Percentiles rank a stretch among this genome's conserved stretches.
phyloP scores from a whole-genome alignment of 2,888 invertebrate species.

The Aphidius colemani region DNA sequence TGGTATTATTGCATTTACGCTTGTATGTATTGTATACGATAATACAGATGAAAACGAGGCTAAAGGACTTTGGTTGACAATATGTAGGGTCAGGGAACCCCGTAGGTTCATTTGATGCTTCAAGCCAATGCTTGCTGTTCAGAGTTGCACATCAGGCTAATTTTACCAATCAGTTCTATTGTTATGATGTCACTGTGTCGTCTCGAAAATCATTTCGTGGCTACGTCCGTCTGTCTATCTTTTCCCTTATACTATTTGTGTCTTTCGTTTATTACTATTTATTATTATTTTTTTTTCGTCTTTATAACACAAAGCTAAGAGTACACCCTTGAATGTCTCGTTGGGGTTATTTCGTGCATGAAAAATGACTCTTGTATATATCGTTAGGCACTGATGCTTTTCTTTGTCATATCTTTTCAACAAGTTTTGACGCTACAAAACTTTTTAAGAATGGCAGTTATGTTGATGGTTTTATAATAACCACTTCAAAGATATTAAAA shows the following conservation, averaged over 20 bases:
- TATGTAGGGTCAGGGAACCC: slow-evolving; percentile 13
- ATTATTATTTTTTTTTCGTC: too few relatives aligned
- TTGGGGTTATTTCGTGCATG: too few relatives aligned
- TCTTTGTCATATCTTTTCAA: background rate
- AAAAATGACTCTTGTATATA: slow-evolving; percentile 2
- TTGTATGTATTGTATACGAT: slow-evolving; percentile 15
- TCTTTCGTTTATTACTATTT: slow-evolving; percentile 1
- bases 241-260: background rate
- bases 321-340: background rate
- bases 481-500: too few relatives aligned
- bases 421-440: background rate
- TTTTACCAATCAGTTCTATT: slow-evolving; percentile 48
- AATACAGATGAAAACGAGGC: slow-evolving; percentile 15
- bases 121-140: slow-evolving; percentile 34
- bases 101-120: slow-evolving; percentile 13
- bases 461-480: too few relatives aligned
- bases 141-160: slow-evolving; percentile 37
- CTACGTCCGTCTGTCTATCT: slow-evolving; percentile 26
- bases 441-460: too few relatives aligned
- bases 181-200: slow-evolving; percentile 39
- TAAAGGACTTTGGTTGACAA: slow-evolving; percentile 3
- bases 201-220: too few relatives aligned
- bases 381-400: background rate
- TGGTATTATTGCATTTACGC: slow-evolving; percentile 9
- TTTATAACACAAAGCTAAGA: background rate